Conservation (phyloP, 2,888 invertebrate species). For the Xanthorhoe spadicearia region DNA sequence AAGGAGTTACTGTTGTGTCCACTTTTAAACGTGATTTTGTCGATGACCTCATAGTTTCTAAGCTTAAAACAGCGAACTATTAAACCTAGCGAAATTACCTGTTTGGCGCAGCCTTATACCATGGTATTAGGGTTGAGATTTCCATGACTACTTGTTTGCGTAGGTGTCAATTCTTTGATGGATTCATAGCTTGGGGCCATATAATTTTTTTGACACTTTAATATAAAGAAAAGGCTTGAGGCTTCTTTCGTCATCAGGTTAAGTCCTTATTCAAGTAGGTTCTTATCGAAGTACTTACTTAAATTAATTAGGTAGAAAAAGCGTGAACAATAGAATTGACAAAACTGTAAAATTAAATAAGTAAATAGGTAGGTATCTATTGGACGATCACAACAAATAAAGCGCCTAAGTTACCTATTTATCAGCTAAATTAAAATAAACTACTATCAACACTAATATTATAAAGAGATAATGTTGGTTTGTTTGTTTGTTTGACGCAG, state of each 20-base stretch:
- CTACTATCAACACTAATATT: too few species aligned
- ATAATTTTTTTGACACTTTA: background rate
- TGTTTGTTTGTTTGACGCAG: too few species aligned
- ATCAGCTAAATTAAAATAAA: too few species aligned
- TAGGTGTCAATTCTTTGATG: background rate
- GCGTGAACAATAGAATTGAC: too few species aligned
- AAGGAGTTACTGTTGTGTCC: background rate
- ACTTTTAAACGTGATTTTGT: background rate
- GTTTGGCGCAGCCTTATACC: background rate
- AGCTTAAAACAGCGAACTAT: background rate
- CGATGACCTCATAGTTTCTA: background rate
- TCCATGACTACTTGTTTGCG: background rate
- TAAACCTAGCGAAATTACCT: background rate
- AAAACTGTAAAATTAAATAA: too few species aligned
- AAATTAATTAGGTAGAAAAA: too few species aligned
- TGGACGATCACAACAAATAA: too few species aligned
- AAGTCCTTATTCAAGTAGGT: background rate
- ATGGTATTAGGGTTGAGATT: background rate
- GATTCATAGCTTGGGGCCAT: background rate
- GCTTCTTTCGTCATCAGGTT: background rate
- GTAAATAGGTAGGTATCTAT: too few species aligned
- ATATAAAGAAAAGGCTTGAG: background rate
- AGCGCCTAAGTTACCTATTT: too few species aligned
- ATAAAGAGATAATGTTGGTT: too few species aligned
- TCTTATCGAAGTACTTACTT: too few species aligned